Conservation (phyloP, 2,113 vertebrate genomes). For the Gymnocephalus cernua region DNA sequence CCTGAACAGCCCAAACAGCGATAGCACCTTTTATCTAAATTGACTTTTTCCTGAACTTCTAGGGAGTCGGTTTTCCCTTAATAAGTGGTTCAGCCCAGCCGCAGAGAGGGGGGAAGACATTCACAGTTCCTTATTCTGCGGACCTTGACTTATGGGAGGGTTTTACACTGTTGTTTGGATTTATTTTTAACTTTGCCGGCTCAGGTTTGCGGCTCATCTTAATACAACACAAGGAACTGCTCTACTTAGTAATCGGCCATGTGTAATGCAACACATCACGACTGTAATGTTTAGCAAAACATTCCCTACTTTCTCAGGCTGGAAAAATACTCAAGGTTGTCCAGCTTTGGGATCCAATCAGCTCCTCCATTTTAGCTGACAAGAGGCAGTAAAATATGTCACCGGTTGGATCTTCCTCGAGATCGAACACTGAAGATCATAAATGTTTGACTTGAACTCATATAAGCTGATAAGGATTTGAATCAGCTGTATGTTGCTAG, state of each 20-base stretch:
- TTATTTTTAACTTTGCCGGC: constrained; percentile 62
- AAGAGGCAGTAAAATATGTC: constrained; percentile 57
- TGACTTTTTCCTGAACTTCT: constrained; percentile 77
- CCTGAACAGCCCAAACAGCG: constrained; percentile 37
- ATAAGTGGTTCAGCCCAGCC: not conserved
- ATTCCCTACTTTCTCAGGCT: constrained; percentile 15
- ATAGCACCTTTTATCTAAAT: constrained; percentile 74
- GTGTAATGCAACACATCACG: not conserved
- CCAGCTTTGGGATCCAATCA: constrained; percentile 40
- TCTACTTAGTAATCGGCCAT: not conserved
- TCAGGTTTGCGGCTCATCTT: constrained; percentile 23
- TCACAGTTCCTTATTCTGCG: constrained; percentile 46
- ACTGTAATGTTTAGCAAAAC: constrained; percentile 24
- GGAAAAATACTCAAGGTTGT: constrained; percentile 56
- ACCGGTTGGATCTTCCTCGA: constrained; percentile 4
- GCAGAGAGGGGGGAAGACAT: not conserved
- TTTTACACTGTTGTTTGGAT: constrained; percentile 15
- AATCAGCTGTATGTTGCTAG: not conserved
- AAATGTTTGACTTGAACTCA: constrained; percentile 25
- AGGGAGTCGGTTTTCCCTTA: constrained; percentile 33
- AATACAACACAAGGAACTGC: not conserved
- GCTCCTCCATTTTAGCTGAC: constrained; percentile 48
- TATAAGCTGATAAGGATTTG: not conserved
- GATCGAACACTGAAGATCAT: constrained; percentile 15
- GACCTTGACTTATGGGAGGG: constrained; percentile 71